phyloP scores from a whole-genome alignment of 2,113 vertebrate genomes.

The Perca schrenkii region DNA sequence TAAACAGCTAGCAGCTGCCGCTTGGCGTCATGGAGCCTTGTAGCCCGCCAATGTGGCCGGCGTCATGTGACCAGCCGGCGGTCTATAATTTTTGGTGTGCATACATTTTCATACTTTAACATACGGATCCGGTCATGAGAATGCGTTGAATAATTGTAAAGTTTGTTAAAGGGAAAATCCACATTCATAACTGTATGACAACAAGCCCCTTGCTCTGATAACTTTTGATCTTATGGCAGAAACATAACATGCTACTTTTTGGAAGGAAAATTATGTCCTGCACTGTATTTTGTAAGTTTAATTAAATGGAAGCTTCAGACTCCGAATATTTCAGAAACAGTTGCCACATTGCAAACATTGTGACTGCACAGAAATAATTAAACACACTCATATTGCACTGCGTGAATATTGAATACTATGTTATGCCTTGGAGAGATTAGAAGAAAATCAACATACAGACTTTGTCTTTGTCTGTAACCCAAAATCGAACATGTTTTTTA shows the following conservation, averaged over 20 bases:
- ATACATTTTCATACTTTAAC: too few species aligned
- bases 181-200: not conserved
- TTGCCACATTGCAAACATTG: not conserved
- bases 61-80: too few species aligned
- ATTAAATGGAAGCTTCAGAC: not conserved
- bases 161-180: not conserved
- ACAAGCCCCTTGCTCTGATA: not conserved
- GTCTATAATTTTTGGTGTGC: too few species aligned
- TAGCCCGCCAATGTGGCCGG: too few species aligned
- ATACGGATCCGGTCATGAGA: too few species aligned
- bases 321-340: not conserved
- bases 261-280: not conserved
- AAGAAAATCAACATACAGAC: not conserved
- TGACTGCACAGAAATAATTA: not conserved
- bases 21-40: too few species aligned
- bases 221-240: not conserved
- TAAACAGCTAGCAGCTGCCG: too few species aligned
- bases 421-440: not conserved
- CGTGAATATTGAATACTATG: not conserved
- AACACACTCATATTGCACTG: not conserved
- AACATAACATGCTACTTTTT: not conserved
- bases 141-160: not conserved
- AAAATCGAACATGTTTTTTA: not conserved
- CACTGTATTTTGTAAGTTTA: not conserved
- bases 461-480: not conserved